Evolutionary conservation across 2,888 invertebrate species (phyloP).

Genomic region (Pammene aurita): DNA sequence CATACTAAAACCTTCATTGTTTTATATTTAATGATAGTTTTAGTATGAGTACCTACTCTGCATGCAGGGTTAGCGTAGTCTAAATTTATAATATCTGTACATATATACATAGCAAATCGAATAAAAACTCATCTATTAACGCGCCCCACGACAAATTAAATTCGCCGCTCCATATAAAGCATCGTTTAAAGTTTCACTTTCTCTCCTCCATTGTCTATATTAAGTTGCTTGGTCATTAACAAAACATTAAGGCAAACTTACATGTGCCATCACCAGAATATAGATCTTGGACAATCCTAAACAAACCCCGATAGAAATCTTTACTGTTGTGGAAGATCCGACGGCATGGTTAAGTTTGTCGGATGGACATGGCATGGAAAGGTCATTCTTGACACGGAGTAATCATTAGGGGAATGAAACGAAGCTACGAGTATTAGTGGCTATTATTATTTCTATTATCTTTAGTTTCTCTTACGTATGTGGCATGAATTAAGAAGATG

Average conservation of each 20-base stretch:
- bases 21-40: too few relatives aligned
- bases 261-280: neutral
- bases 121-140: neutral
- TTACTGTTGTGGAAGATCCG: neutral
- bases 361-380: constrained; percentile 27
- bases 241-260: constrained; percentile 13
- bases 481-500: constrained; percentile 10
- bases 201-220: constrained; percentile 24
- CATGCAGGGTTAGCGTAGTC: too few relatives aligned
- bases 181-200: constrained; percentile 32
- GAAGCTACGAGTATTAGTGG: constrained; percentile 12
- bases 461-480: constrained; percentile 17
- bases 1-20: too few relatives aligned
- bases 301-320: neutral
- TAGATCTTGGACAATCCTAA: neutral
- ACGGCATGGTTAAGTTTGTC: constrained; percentile 27
- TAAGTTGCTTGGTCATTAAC: constrained; percentile 18
- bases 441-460: constrained; percentile 18
- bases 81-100: too few relatives aligned
- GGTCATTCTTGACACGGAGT: constrained; percentile 31
- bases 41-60: too few relatives aligned
- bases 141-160: neutral
- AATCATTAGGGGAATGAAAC: constrained; percentile 25
- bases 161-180: neutral
- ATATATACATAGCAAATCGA: too few relatives aligned